Percentiles rank a stretch among this genome's conserved stretches.
Evolutionary conservation across 1,140 invertebrate species (phyloP).

Genomic region (Mizuhopecten yessoensis): DNA sequence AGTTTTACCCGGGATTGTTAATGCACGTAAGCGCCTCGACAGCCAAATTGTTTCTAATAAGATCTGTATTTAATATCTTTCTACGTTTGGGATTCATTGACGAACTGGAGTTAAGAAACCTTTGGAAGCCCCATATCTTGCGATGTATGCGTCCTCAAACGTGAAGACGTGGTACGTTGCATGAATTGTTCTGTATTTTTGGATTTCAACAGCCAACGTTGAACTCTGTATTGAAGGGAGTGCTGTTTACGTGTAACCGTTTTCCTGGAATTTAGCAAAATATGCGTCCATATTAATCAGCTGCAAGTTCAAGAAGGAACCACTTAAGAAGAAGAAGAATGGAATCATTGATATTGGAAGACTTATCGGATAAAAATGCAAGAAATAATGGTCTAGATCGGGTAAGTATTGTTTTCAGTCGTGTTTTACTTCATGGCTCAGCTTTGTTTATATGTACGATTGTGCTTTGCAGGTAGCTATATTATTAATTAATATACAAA

Average conservation of each 20-base stretch:
- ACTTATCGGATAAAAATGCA: constrained; percentile 18
- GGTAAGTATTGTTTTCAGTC: not conserved
- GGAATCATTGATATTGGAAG: constrained; percentile 1
- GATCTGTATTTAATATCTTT: not conserved
- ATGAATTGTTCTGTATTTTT: too few relatives aligned
- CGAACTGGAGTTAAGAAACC: not conserved
- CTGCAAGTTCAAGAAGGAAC: not conserved
- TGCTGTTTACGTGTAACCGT: not conserved
- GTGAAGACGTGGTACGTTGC: not conserved
- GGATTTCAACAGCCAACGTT: not conserved
- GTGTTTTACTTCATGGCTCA: not conserved
- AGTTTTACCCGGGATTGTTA: not conserved
- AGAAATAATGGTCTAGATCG: not conserved
- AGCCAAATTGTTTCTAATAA: not conserved
- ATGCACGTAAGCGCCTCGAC: not conserved
- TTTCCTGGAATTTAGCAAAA: not conserved
- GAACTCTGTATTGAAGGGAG: not conserved
- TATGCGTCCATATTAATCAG: not conserved
- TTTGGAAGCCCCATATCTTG: not conserved
- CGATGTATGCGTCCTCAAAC: not conserved
- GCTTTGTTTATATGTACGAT: not conserved
- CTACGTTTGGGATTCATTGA: not conserved
- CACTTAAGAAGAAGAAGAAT: not conserved
- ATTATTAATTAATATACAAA: not conserved
- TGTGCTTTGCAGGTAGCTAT: not conserved